These are phyloP conservation scores for Tipula lateralis DNA, from an alignment of 2,888 invertebrate species.

Conservation along the genomic window DNA sequence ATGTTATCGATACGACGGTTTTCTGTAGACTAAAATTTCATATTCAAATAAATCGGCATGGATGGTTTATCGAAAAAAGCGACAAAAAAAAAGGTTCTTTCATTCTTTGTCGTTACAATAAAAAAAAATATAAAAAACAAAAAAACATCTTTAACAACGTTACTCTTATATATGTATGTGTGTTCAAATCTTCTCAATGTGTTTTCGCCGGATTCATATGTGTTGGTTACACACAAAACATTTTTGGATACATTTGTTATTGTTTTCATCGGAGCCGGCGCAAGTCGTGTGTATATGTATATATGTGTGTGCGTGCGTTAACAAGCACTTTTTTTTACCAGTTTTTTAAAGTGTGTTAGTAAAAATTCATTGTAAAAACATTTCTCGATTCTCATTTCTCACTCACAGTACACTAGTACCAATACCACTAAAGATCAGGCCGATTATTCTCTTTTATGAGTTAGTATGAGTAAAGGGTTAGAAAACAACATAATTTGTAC, in stretches of 20 bases:
- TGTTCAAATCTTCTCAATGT: not conserved
- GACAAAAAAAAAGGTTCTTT: not conserved
- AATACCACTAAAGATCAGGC: no score
- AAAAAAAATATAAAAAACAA: not conserved
- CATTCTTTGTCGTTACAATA: not conserved
- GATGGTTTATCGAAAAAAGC: not conserved
- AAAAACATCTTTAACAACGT: not conserved
- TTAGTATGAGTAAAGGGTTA: no score
- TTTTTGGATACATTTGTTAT: not conserved
- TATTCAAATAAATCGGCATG: not conserved
- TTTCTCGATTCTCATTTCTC: no score
- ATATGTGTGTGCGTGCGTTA: no score
- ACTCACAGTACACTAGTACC: no score
- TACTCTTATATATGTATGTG: not conserved
- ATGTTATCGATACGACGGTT: slow-evolving; percentile 32
- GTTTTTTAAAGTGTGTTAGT: no score
- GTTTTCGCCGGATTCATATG: not conserved
- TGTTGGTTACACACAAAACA: not conserved
- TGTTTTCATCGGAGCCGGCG: no score
- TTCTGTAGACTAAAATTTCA: slow-evolving; percentile 30
- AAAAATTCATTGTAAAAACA: no score
- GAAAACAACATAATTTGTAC: no score
- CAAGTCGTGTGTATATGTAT: no score
- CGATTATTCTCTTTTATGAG: no score
- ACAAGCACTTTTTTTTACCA: no score